Evolutionary conservation across 2,113 vertebrate species (phyloP).

Genomic region (Andinoacara biseriatus): DNA sequence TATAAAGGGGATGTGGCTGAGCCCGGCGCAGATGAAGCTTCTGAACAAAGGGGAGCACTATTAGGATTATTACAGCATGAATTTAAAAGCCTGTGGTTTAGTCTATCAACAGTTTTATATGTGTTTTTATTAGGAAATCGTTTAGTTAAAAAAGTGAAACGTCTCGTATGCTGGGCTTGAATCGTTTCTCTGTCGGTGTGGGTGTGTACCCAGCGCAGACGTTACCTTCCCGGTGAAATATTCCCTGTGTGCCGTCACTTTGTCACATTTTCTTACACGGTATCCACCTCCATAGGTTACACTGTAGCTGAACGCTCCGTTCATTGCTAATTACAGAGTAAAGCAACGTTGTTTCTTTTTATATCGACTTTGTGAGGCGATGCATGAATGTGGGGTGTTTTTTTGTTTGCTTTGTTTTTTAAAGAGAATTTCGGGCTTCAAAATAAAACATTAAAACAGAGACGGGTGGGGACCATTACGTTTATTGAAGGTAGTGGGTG

Average conservation of each 20-base stretch:
- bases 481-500: conserved; percentile 59
- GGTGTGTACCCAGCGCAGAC: conserved; percentile 25
- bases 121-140: neutral
- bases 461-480: conserved; percentile 64
- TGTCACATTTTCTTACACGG: neutral
- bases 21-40: neutral
- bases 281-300: neutral
- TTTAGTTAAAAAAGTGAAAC: neutral
- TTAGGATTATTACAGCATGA: neutral
- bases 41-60: neutral
- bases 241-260: neutral
- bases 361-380: neutral
- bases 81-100: neutral
- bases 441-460: conserved; percentile 3
- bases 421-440: neutral
- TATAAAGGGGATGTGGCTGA: conserved; percentile 45
- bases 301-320: neutral
- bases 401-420: neutral
- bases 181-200: conserved; percentile 1
- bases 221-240: neutral
- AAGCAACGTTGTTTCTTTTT: neutral
- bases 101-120: neutral
- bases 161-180: conserved; percentile 10
- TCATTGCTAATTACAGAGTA: neutral
- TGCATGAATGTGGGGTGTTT: neutral